Evolutionary conservation across 2,888 invertebrate species (phyloP).

Genomic region (Arenicola marina): DNA sequence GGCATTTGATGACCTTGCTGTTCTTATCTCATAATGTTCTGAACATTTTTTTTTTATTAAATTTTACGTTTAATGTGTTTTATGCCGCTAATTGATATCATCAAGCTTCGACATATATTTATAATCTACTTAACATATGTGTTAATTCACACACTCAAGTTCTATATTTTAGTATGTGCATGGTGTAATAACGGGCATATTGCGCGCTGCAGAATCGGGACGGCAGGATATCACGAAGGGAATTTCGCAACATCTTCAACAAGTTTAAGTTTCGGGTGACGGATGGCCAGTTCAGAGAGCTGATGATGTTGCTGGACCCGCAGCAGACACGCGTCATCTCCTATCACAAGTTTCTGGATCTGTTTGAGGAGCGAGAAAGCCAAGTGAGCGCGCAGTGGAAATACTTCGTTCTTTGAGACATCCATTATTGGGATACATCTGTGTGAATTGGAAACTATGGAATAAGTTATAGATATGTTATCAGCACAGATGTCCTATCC

Average conservation of each 20-base stretch:
- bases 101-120: background rate
- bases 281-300: constrained; percentile 49
- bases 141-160: background rate
- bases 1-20: too few relatives aligned
- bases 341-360: constrained; percentile 52
- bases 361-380: constrained; percentile 56
- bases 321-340: constrained; percentile 48
- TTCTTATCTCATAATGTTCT: too few relatives aligned
- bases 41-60: too few relatives aligned
- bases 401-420: background rate
- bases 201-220: constrained; percentile 51
- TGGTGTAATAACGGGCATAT: too few relatives aligned
- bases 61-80: too few relatives aligned
- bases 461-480: too few relatives aligned
- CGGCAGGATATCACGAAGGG: constrained; percentile 49
- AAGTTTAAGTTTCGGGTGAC: constrained; percentile 50
- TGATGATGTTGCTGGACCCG: constrained; percentile 51
- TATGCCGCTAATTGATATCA: constrained; percentile 4
- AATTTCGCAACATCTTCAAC: constrained; percentile 47
- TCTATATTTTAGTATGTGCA: background rate
- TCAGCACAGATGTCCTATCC: too few relatives aligned
- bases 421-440: background rate
- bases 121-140: background rate
- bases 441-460: too few relatives aligned
- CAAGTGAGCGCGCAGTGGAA: constrained; percentile 33